A percentile compares a stretch with the other conserved stretches of the same genome.
Evolutionary conservation across 2,888 invertebrate genomes (phyloP).

Genomic region (Sepioteuthis lessoniana): DNA sequence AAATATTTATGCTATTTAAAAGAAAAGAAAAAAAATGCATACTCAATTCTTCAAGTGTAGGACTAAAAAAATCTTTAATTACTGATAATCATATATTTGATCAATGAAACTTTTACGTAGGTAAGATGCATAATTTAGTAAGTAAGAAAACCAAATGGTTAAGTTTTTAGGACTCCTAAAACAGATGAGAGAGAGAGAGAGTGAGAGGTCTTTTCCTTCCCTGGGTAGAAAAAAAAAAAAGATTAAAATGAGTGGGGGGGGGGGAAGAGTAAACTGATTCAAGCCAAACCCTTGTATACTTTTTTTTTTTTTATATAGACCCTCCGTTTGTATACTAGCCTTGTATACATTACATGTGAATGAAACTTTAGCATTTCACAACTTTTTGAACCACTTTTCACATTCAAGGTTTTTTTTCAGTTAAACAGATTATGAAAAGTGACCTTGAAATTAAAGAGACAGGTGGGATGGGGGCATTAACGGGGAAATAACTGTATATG

Average conservation of each 20-base stretch:
- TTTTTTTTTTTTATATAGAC: too few species aligned
- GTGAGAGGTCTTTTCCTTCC: too few species aligned
- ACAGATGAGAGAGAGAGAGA: not conserved
- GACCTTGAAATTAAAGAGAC: not conserved
- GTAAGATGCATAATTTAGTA: not conserved
- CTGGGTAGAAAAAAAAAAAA: too few species aligned
- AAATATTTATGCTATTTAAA: not conserved
- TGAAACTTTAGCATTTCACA: slow-evolving; percentile 17
- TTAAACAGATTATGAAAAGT: not conserved
- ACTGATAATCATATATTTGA: not conserved
- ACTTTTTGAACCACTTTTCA: not conserved
- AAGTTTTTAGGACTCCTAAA: not conserved
- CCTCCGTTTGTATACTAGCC: too few species aligned
- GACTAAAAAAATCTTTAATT: not conserved
- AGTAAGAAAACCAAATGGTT: not conserved
- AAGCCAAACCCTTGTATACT: too few species aligned
- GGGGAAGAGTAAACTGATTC: not conserved
- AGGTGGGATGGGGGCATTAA: not conserved
- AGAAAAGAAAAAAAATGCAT: not conserved
- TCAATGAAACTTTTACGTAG: not conserved
- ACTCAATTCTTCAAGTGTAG: not conserved
- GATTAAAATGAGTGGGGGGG: too few species aligned
- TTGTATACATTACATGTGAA: too few species aligned
- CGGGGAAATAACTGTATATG: not conserved
- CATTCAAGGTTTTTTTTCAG: not conserved